Percentiles rank a stretch among this genome's conserved stretches.
Evolutionary conservation across 2,888 invertebrate genomes (phyloP).

Genomic region (Lepidochrysops patricia): DNA sequence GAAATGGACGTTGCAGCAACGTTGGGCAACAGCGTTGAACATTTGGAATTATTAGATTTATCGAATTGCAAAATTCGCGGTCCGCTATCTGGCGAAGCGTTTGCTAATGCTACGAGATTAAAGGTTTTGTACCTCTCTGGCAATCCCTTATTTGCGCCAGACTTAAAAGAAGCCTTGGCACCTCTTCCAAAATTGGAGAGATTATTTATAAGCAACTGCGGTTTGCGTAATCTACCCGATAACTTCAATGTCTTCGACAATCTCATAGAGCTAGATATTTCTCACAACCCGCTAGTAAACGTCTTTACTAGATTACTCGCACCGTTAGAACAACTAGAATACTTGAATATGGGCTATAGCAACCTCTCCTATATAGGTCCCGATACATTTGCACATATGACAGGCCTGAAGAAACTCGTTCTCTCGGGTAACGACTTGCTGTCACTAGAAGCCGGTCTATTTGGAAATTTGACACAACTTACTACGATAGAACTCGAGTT

Average conservation of each 20-base stretch:
- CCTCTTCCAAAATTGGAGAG: constrained; percentile 78
- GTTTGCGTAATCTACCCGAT: constrained; percentile 76
- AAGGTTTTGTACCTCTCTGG: constrained; percentile 78
- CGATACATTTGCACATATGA: constrained; percentile 80
- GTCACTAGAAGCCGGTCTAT: constrained; percentile 78
- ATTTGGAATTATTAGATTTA: constrained; percentile 78
- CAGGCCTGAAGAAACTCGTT: constrained; percentile 77
- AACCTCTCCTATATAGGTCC: constrained; percentile 78
- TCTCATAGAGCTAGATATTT: constrained; percentile 80
- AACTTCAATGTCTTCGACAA: constrained; percentile 79
- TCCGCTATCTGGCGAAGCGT: constrained; percentile 79
- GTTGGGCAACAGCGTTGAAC: constrained; percentile 77
- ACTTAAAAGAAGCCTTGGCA: constrained; percentile 77
- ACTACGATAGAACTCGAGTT: constrained; percentile 80
- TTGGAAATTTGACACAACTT: constrained; percentile 78
- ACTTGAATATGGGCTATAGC: constrained; percentile 83
- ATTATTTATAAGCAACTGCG: constrained; percentile 79
- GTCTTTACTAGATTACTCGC: constrained; percentile 78
- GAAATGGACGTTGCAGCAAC: constrained; percentile 78
- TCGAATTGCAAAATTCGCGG: constrained; percentile 80
- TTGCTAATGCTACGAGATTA: constrained; percentile 78
- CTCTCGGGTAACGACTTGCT: constrained; percentile 80
- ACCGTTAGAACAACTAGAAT: constrained; percentile 78
- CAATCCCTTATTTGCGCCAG: constrained; percentile 79
- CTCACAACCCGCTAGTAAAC: constrained; percentile 79